These are phyloP conservation scores for Speoplatyrhinus poulsoni DNA, from an alignment of 2,113 vertebrate genomes.

Conservation along the genomic window DNA sequence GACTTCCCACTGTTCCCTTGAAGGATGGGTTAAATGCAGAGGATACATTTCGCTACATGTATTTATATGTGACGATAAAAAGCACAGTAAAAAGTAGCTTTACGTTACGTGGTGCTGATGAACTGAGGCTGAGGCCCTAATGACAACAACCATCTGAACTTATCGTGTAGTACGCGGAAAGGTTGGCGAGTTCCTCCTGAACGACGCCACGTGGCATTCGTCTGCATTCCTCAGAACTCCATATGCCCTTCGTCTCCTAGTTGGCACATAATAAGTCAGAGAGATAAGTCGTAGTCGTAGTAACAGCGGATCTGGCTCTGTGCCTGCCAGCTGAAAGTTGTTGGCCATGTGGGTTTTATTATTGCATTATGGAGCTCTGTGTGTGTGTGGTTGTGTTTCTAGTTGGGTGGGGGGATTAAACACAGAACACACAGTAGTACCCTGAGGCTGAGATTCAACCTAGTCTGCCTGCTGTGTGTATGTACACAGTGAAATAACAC, in stretches of 20 bases:
- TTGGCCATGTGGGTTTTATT: conserved; percentile 76
- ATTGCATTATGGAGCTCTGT: conserved; percentile 53
- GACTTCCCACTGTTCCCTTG: too few species aligned
- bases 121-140: too few species aligned
- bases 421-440: conserved; percentile 50
- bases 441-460: conserved; percentile 38
- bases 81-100: too few species aligned
- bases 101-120: too few species aligned
- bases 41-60: too few species aligned
- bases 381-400: conserved; percentile 21
- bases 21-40: too few species aligned
- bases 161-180: too few species aligned
- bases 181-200: too few species aligned
- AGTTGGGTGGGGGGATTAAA: conserved; percentile 47
- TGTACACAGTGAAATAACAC: conserved; percentile 5
- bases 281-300: conserved; percentile 23
- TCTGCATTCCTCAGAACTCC: conserved; percentile 45
- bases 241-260: conserved; percentile 45
- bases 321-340: conserved; percentile 68
- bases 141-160: too few species aligned
- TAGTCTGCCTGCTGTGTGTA: conserved; percentile 20
- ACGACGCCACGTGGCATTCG: conserved; percentile 14
- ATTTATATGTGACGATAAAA: too few species aligned
- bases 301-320: conserved; percentile 18
- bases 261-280: conserved; percentile 44